Base-by-base conservation (phyloP, 2,113 vertebrate species). In the Muscicapa adusta region DNA sequence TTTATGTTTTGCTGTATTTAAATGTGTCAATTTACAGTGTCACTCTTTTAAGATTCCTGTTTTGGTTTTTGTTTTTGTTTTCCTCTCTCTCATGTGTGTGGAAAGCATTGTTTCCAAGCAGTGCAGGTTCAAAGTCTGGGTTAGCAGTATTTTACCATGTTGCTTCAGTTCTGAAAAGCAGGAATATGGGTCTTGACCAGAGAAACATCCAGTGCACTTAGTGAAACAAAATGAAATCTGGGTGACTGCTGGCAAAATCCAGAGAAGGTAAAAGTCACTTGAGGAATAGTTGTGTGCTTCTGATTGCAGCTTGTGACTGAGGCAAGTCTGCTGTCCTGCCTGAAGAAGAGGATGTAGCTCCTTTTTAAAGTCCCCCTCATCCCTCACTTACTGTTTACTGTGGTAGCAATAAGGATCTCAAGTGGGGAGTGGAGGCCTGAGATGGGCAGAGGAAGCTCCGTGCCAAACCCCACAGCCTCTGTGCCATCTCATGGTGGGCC, bases 1-100 rank as follows among this genome's bases (percentile, higher is more conserved):
- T 96, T 97, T 97, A 95, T 96, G 96, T 97, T 97, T 97, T 97
- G 92, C 96, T 96, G 95, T 97, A 97, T 97, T 97, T 97, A 97
- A 97, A 95, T 97, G 96, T 97, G 96, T 96, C 96, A 89, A 97
- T 94, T 97, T 98, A 97, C 96, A 92, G 84, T 97, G 96, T 97
- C 96, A 93, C 79, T 97, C 96, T 97, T 93, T 85, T 94, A 97
- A 72, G 50, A 95, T 88, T 95, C 89, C 88, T 93, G 89, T 94
- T 96, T 93, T 92, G 67, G 56, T 89, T 96, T 79, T 91, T 65
- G 54, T 58, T 88, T 91, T 86, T 65, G 80, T 91, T 75, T 89
- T 86, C 65, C 65, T 86, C 94, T 94, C 87, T 96, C 90, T 78
- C 10, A 34, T 88, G 77, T 96, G 89, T 80, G 90, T 96, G 87